Conservation (phyloP, 2,888 invertebrate species). For the Leptinotarsa rubiginosa region DNA sequence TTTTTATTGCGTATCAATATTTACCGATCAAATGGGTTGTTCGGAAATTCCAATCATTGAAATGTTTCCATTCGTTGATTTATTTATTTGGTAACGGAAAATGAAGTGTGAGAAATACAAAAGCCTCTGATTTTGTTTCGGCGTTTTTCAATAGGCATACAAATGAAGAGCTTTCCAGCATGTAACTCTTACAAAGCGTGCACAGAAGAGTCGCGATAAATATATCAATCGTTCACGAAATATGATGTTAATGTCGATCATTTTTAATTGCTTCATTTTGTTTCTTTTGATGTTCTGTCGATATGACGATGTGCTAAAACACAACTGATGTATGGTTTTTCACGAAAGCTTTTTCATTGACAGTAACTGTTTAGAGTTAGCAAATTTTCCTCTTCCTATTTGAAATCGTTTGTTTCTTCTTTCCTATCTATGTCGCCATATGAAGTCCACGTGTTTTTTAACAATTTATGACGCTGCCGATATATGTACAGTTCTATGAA, state of each 20-base stretch:
- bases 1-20: no score
- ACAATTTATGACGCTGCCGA: no score
- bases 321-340: background rate
- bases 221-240: background rate
- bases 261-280: constrained; percentile 9
- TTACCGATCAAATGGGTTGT: background rate
- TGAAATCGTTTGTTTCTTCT: no score
- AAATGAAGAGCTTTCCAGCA: constrained; percentile 14
- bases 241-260: background rate
- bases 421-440: no score
- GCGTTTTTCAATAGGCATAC: constrained; percentile 1
- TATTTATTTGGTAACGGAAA: background rate
- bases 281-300: background rate
- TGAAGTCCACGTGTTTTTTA: no score
- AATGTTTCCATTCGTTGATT: background rate
- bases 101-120: constrained; percentile 4
- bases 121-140: background rate
- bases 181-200: constrained; percentile 1
- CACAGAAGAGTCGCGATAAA: background rate
- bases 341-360: background rate
- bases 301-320: background rate
- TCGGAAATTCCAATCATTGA: background rate
- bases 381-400: no score
- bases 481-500: no score
- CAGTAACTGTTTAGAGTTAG: background rate